Base-by-base conservation (phyloP, 2,888 invertebrate genomes). In the Salpingus planirostris region DNA sequence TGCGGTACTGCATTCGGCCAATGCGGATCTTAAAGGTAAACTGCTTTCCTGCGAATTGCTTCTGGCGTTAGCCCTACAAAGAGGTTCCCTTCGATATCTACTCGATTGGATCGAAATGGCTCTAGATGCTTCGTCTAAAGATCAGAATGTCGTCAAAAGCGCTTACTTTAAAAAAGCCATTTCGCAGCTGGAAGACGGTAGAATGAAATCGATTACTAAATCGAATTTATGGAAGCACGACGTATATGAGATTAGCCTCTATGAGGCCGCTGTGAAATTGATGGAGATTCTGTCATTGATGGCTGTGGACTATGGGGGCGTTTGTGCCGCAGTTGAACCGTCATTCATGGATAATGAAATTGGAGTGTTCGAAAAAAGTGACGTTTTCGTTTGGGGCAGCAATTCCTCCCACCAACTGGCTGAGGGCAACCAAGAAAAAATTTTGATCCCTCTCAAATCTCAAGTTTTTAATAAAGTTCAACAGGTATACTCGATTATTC, bases 21-120 rank as follows among this genome's bases (percentile, higher is more conserved):
- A 67, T 11, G 71, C 72, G 2, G 72, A 74, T 53, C 38, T 53
- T 10, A 52, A 55, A 33, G 69, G 67, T 5, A 64, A 64, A 45
- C 45, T 62, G 10, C 46, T 67, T 13, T 64, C 67, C 1, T 59
- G 62, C 13, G 75, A 77, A 57, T 57, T 77, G 29, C 60, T 76
- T 41, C 53, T 77, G 23, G 66, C 69, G 3, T 49, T 78, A 22
- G 71, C 74, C 8, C 56, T 74, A 15, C 77, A 77, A 60, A 55
- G 76, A 42, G 76, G 76, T 11, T 73, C 73, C 7, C 60, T 77
- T 11, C 57, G 72, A 23, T 71, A 71, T 52, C 55, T 77, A 12
- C 56, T 78, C 25, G 73, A 76, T 47, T 78, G 77, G 77, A 69
- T 77, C 26, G 70, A 74, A 38, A 68, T 75, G 67, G 74, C 75